Conservation (phyloP, 2,797 vertebrate species). For the Sebastiscus albofasciatus region DNA sequence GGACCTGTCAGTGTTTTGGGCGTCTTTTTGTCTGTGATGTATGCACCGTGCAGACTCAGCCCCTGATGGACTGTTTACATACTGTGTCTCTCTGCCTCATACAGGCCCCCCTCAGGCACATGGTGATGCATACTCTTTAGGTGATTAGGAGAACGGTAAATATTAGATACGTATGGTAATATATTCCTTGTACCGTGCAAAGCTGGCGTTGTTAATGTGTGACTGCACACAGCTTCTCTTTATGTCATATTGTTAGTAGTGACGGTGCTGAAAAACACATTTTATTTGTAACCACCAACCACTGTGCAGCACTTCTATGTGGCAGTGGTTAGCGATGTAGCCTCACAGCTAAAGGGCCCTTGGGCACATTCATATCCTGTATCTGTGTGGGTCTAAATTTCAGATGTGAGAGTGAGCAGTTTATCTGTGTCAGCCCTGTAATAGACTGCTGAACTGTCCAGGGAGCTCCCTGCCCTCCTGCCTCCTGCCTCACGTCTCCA, state of each 20-base stretch:
- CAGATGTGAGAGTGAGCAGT: background rate
- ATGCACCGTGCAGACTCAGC: conserved; percentile 52
- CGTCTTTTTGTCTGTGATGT: conserved; percentile 53
- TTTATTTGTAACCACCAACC: background rate
- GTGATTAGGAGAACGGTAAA: conserved; percentile 23
- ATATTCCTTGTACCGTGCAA: background rate
- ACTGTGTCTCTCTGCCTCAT: conserved; percentile 15
- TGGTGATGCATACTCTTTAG: conserved; percentile 10
- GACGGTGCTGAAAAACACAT: background rate
- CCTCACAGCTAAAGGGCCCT: background rate
- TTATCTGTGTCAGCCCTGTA: background rate
- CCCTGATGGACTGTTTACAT: conserved; percentile 25
- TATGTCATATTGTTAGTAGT: background rate
- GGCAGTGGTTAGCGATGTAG: background rate
- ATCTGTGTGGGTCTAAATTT: background rate
- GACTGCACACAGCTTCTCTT: background rate
- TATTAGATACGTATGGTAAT: conserved; percentile 23
- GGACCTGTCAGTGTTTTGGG: conserved; percentile 66
- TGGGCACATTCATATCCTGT: background rate
- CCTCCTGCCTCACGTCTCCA: background rate
- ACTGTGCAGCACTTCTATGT: background rate
- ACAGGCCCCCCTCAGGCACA: background rate
- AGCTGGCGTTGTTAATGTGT: background rate
- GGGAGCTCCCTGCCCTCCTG: background rate
- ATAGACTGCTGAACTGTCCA: background rate